Base-by-base conservation (phyloP, 2,113 vertebrate species). In the Thomomys bottae region DNA sequence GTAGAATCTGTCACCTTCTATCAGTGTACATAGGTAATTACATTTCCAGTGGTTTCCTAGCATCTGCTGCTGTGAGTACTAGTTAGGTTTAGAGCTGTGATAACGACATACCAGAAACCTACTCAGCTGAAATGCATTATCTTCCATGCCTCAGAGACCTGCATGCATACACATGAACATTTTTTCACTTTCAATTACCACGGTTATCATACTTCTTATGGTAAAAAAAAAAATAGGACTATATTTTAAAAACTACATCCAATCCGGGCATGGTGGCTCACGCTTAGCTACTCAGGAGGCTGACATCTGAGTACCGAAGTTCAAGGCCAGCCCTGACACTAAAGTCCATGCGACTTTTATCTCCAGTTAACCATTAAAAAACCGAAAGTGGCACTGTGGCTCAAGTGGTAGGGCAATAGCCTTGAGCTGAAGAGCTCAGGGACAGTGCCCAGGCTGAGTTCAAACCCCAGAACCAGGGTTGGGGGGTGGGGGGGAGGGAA, bases 131-230 rank as follows among this genome's bases (percentile, higher is more conserved):
- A 91, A 92, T 34, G 18, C 4, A 7, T 68, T 94, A 96, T 84
- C 75, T 84, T 93, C 30, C 72, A 71, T 68, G 89, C 78, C 88
- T 72, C 81, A 94, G 96, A 96, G 87, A 49, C 45, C 45, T 49
- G 95, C 42, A 86, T 86, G 79, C 61, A 91, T 92, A 57, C 42
- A 90, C 73, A 82, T 71, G 10, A 73, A 92, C 86, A 18, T 17
- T 54, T 34, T 66, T 88, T 76, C 88, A 92, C 82, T 73, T 93
- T 63, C 96, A 95, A 96, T 59, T 89, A 94, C 88, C 90, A 94
- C 97, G 73, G 91, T 92, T 97, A 96, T 92, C 92, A 95, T 95
- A 95, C 91, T 96, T 96, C 93, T 95, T 89, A 88, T 92, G 89
- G 79, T 95, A 90, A 94, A 95, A 96, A 95, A 90, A 94, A 95